Conservation (phyloP, 2,113 vertebrate genomes). For the Alces alces region DNA sequence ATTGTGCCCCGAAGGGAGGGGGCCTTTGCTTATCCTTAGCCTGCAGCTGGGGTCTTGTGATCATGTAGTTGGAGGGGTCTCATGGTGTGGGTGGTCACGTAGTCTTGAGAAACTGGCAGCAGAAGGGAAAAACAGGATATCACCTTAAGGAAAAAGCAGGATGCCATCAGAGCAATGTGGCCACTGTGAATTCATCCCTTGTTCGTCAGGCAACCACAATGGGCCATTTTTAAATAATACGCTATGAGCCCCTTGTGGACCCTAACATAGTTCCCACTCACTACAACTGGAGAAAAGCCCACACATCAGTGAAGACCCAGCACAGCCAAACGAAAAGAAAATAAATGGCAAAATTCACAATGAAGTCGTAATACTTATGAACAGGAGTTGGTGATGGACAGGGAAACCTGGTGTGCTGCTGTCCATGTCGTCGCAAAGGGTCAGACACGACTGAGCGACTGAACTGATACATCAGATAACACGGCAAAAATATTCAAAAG, state of each 20-base stretch:
- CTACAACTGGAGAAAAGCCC: neutral
- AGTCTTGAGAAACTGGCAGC: neutral
- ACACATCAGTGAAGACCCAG: neutral
- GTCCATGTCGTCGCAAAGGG: accelerated
- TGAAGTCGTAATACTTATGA: neutral
- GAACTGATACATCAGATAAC: neutral
- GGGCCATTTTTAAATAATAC: neutral
- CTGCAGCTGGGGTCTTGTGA: neutral
- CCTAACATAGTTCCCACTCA: neutral
- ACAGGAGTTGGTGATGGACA: neutral
- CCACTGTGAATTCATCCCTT: neutral
- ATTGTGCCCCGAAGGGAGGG: neutral
- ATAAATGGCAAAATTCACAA: neutral
- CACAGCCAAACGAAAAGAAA: neutral
- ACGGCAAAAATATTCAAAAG: neutral
- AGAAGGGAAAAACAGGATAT: neutral
- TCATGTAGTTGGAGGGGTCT: neutral
- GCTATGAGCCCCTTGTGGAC: neutral
- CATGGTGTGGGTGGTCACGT: neutral
- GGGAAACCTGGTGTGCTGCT: neutral
- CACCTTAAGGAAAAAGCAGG: neutral
- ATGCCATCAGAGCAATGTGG: neutral
- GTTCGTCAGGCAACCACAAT: neutral
- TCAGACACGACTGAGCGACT: accelerated
- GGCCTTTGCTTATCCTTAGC: neutral